Conservation (phyloP, 2,888 invertebrate genomes). For the Hypolimnas misippus region DNA sequence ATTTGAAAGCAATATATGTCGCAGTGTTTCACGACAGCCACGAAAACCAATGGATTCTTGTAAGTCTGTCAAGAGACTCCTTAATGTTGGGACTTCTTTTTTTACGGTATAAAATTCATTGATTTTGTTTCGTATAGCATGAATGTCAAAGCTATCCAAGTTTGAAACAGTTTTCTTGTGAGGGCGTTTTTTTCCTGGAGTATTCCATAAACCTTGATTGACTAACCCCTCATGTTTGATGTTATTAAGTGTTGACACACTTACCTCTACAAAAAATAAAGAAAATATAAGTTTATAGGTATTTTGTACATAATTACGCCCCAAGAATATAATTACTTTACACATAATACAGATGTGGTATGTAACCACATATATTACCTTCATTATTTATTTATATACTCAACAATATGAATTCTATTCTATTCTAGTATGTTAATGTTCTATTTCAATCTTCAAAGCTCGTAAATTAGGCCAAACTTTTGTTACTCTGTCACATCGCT, state of each 20-base stretch:
- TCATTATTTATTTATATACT: neutral
- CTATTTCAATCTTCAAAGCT: too few species aligned
- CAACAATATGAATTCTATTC: neutral
- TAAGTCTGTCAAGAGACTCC: slow-evolving; percentile 26
- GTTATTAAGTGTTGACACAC: slow-evolving; percentile 5
- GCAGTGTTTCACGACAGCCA: slow-evolving; percentile 29
- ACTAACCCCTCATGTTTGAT: slow-evolving; percentile 7
- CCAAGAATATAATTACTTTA: neutral
- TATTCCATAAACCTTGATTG: neutral
- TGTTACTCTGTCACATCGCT: too few species aligned
- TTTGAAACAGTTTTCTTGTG: slow-evolving; percentile 20
- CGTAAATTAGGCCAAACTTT: too few species aligned
- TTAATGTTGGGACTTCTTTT: slow-evolving; percentile 33
- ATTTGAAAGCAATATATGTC: slow-evolving; percentile 12
- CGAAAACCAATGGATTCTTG: slow-evolving; percentile 24
- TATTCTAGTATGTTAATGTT: slow-evolving; percentile 1
- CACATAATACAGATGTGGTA: neutral
- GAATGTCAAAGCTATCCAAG: slow-evolving; percentile 31
- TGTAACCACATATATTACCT: neutral
- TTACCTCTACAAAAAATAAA: neutral
- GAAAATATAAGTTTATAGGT: slow-evolving; percentile 4
- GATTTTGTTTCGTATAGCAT: slow-evolving; percentile 34
- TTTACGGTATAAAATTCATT: slow-evolving; percentile 37
- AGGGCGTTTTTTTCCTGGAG: slow-evolving; percentile 16
- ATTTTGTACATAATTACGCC: neutral